Evolutionary conservation across 2,888 invertebrate genomes (phyloP).

Genomic region (Drosophila maculinotata): DNA sequence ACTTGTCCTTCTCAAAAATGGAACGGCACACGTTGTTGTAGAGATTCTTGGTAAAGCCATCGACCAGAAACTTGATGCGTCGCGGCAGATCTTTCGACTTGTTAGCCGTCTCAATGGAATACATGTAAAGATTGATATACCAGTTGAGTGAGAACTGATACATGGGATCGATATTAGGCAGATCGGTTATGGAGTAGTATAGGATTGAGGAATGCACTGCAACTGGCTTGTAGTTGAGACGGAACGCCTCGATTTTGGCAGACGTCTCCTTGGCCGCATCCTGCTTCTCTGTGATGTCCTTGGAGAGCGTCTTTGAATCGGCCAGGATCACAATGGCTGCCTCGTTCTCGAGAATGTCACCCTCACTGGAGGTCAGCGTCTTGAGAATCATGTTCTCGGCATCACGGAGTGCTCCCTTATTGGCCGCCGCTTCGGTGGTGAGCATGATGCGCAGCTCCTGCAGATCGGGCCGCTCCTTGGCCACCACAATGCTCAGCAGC

Average conservation of each 20-base stretch:
- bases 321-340: constrained; percentile 94
- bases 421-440: constrained; percentile 92
- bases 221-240: constrained; percentile 93
- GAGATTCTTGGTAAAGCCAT: constrained; percentile 92
- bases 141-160: constrained; percentile 97
- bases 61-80: constrained; percentile 92
- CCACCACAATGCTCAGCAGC: constrained; percentile 93
- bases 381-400: constrained; percentile 95
- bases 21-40: constrained; percentile 95
- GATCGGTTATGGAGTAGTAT: constrained; percentile 94
- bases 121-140: constrained; percentile 91
- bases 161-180: constrained; percentile 96
- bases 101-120: constrained; percentile 85
- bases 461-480: constrained; percentile 94
- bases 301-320: constrained; percentile 92
- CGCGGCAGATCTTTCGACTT: constrained; percentile 89
- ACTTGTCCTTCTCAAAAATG: constrained; percentile 94
- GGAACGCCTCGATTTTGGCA: constrained; percentile 92
- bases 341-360: constrained; percentile 96
- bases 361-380: constrained; percentile 92
- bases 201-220: constrained; percentile 94
- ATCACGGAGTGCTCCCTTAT: constrained; percentile 92
- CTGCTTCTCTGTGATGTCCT: constrained; percentile 94
- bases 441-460: constrained; percentile 93
- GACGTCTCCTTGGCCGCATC: constrained; percentile 93